Conservation (phyloP, 2,113 vertebrate species). For the Rhadina sibilatrix region DNA sequence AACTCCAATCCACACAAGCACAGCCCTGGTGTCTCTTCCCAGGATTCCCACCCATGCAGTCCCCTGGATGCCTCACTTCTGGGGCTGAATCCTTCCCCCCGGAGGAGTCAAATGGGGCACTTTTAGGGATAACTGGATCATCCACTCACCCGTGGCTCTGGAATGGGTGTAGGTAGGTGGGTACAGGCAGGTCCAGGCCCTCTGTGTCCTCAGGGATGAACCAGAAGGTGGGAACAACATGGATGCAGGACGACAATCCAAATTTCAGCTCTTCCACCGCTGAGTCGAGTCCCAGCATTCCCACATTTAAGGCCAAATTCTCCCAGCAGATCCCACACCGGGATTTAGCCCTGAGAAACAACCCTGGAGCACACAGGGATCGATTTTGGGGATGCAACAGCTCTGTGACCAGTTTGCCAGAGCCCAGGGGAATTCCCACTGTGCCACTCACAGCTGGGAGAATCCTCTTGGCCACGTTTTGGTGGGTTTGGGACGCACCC, state of each 20-base stretch:
- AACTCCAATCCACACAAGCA: not conserved
- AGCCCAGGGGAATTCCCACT: accelerated
- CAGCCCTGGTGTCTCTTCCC: not conserved
- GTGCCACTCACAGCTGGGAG: not conserved
- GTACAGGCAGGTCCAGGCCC: not conserved
- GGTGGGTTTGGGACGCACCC: not conserved
- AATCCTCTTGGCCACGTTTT: not conserved
- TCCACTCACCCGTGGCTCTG: not conserved
- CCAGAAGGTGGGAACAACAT: accelerated
- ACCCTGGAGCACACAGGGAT: not conserved
- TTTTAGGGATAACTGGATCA: not conserved
- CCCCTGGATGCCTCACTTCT: not conserved
- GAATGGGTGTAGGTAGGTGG: not conserved
- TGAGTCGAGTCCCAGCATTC: accelerated
- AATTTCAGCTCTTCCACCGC: not conserved
- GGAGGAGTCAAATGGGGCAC: not conserved
- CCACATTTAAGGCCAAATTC: not conserved
- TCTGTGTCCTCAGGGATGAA: not conserved
- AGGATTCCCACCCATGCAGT: not conserved
- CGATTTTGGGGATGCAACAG: not conserved
- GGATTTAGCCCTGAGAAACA: not conserved
- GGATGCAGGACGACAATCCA: accelerated
- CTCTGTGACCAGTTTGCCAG: accelerated
- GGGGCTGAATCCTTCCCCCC: not conserved
- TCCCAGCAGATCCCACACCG: accelerated